phyloP scores from a whole-genome alignment of 1,140 invertebrate genomes.

The Danaus melanippus region DNA sequence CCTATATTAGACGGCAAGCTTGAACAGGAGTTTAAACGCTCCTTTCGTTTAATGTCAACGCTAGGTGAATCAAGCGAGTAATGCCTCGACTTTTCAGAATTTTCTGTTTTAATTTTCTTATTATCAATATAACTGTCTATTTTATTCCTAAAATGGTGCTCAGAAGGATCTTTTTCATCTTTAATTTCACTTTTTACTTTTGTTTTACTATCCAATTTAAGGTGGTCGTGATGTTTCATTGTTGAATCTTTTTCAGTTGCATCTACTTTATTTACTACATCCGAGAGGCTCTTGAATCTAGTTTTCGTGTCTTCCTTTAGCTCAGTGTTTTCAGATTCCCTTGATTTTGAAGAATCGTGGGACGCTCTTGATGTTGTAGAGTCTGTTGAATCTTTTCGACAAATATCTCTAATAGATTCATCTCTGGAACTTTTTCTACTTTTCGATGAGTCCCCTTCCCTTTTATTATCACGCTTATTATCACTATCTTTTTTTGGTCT shows the following conservation, averaged over 20 bases:
- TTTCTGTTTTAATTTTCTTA: constrained; percentile 42
- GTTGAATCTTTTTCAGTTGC: constrained; percentile 34
- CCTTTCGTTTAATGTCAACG: constrained; percentile 69
- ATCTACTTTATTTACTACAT: constrained; percentile 36
- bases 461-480: constrained; percentile 49
- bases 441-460: constrained; percentile 44
- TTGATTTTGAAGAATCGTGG: constrained; percentile 60
- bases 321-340: constrained; percentile 60
- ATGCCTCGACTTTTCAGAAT: constrained; percentile 63
- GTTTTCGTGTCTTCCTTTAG: constrained; percentile 52
- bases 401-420: constrained; percentile 58
- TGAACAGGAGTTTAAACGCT: constrained; percentile 72
- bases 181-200: constrained; percentile 20
- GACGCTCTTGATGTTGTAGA: constrained; percentile 68
- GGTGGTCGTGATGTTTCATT: constrained; percentile 11
- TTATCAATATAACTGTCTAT: constrained; percentile 32
- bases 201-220: constrained; percentile 18
- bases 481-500: constrained; percentile 52
- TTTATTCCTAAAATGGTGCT: constrained; percentile 34
- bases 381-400: constrained; percentile 69
- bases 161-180: constrained; percentile 38
- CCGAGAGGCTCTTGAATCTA: constrained; percentile 35
- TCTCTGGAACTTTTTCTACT: constrained; percentile 63
- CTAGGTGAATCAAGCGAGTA: constrained; percentile 68
- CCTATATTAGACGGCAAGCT: constrained; percentile 78